phyloP scores from a whole-genome alignment of 2,113 vertebrate species.

The Heteronetta atricapilla region DNA sequence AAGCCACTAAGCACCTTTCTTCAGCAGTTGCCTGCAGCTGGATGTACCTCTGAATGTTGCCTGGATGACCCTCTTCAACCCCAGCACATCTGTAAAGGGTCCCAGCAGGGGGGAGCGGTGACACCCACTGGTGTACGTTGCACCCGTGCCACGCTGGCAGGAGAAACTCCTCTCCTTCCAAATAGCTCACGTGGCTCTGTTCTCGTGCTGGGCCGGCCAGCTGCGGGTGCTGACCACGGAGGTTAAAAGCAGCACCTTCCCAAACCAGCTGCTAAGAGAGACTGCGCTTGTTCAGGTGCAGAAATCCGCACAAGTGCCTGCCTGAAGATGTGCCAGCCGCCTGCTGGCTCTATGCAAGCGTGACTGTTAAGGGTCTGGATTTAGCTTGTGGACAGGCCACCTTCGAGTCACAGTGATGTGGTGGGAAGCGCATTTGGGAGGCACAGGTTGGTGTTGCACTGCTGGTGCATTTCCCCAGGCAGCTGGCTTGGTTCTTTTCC shows the following conservation, averaged over 20 bases:
- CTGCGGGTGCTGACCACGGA: not conserved
- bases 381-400: not conserved
- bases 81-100: not conserved
- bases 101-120: not conserved
- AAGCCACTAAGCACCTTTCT: not conserved
- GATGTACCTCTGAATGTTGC: not conserved
- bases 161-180: not conserved
- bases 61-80: not conserved
- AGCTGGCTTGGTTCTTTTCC: not conserved
- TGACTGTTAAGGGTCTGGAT: not conserved
- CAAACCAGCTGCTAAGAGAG: not conserved
- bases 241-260: not conserved
- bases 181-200: not conserved
- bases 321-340: not conserved
- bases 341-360: not conserved
- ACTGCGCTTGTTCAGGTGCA: not conserved
- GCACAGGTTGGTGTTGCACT: not conserved
- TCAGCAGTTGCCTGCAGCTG: not conserved
- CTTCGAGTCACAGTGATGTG: not conserved
- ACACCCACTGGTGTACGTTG: fast-evolving
- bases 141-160: not conserved
- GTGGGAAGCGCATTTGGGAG: not conserved
- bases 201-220: not conserved
- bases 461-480: not conserved
- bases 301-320: not conserved